Conservation (phyloP, 2,888 invertebrate genomes). For the Apodemia duryi region DNA sequence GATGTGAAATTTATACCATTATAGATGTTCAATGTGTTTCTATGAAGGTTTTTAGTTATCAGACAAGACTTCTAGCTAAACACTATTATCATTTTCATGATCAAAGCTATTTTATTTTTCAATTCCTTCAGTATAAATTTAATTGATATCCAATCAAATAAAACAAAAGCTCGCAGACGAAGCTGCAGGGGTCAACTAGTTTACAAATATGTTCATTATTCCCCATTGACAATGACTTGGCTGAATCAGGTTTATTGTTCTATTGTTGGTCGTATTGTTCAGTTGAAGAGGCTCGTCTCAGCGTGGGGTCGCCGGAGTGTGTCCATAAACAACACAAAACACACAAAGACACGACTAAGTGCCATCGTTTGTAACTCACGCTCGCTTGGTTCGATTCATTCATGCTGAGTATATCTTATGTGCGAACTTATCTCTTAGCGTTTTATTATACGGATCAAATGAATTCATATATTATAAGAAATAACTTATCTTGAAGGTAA, state of each 20-base stretch:
- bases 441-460: neutral
- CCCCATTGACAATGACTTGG: neutral
- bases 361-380: neutral
- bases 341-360: neutral
- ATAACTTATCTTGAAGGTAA: too few relatives aligned
- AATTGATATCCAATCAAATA: too few relatives aligned
- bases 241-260: neutral
- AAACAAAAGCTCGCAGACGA: too few relatives aligned
- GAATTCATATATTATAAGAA: neutral
- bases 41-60: too few relatives aligned
- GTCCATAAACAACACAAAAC: neutral
- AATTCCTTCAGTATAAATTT: too few relatives aligned
- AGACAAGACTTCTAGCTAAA: too few relatives aligned
- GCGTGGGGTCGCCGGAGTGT: neutral
- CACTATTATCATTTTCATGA: too few relatives aligned
- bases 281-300: neutral
- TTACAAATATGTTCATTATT: neutral
- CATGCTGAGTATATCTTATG: neutral
- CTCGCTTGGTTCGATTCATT: neutral
- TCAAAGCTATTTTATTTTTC: too few relatives aligned
- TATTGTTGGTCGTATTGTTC: neutral
- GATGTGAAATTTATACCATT: too few relatives aligned
- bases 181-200: too few relatives aligned
- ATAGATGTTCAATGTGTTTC: too few relatives aligned
- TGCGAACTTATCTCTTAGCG: neutral